A percentile compares a stretch with the other conserved stretches of the same genome.
Evolutionary conservation across 2,797 vertebrate genomes (phyloP).

Genomic region (Leptoclinus maculatus): DNA sequence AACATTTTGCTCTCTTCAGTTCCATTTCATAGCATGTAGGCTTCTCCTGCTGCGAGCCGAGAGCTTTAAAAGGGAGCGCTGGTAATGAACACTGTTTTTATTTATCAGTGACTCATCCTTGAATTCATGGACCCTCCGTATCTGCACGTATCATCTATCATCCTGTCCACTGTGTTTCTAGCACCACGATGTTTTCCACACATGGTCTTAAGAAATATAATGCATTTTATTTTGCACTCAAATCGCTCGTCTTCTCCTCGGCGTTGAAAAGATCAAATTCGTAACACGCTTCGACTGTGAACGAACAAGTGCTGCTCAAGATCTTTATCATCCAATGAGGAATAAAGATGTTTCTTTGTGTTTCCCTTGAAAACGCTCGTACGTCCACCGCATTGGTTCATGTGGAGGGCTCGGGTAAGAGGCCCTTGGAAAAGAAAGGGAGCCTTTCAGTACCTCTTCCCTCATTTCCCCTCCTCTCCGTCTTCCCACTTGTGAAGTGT

Average conservation of each 20-base stretch:
- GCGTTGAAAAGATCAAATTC: constrained; percentile 1
- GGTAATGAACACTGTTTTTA: constrained; percentile 23
- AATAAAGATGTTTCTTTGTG: constrained; percentile 72
- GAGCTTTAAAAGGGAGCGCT: not conserved
- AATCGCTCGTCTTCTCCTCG: not conserved
- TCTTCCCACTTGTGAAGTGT: constrained; percentile 74
- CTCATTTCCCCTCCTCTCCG: constrained; percentile 63
- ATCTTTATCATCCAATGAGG: constrained; percentile 50
- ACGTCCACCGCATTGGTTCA: constrained; percentile 41
- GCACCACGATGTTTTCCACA: not conserved
- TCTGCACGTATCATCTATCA: constrained; percentile 5
- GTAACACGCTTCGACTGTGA: constrained; percentile 10
- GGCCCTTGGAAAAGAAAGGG: constrained; percentile 72
- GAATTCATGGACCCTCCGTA: not conserved
- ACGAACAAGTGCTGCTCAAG: constrained; percentile 34
- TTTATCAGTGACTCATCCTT: constrained; percentile 24
- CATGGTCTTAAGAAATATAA: not conserved
- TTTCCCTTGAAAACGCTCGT: constrained; percentile 43
- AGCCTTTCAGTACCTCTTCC: constrained; percentile 62
- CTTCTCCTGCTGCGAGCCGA: constrained; percentile 7
- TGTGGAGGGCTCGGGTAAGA: constrained; percentile 57
- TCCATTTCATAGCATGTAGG: constrained; percentile 31
- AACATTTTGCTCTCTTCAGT: constrained; percentile 39
- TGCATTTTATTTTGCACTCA: not conserved
- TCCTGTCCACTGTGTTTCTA: not conserved